These are phyloP conservation scores for Typhlichthys subterraneus DNA, from an alignment of 2,797 vertebrate genomes.

Conservation along the genomic window DNA sequence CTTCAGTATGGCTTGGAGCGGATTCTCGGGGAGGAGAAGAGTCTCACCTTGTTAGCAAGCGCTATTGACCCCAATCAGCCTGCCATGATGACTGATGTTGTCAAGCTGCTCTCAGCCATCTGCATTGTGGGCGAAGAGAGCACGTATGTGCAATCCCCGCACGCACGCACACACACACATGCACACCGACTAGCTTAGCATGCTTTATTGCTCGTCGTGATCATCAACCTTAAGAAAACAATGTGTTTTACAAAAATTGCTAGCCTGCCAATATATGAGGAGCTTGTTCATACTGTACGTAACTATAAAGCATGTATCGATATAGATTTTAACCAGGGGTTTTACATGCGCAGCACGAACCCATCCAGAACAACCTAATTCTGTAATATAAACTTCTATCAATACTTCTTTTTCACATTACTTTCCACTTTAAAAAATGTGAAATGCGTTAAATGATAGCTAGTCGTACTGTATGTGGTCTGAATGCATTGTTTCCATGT, in stretches of 20 bases:
- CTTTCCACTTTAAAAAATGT: no score
- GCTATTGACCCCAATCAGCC: slow-evolving; percentile 89
- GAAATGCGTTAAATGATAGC: neutral
- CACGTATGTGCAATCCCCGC: slow-evolving; percentile 80
- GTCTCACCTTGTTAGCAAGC: slow-evolving; percentile 87
- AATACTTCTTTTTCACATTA: neutral
- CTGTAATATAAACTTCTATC: no score
- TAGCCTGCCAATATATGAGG: no score
- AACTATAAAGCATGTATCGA: no score
- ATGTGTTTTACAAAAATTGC: no score
- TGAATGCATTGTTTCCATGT: slow-evolving; percentile 25
- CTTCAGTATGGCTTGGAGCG: slow-evolving; percentile 93
- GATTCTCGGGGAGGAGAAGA: slow-evolving; percentile 93
- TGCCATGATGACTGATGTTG: slow-evolving; percentile 94
- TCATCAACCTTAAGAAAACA: no score
- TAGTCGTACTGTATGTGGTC: neutral
- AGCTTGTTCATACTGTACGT: no score
- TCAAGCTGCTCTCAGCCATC: slow-evolving; percentile 95
- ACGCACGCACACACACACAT: slow-evolving; percentile 11
- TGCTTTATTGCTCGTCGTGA: neutral
- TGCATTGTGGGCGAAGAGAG: slow-evolving; percentile 98
- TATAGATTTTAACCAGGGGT: no score
- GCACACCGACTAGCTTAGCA: neutral
- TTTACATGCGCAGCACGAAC: no score
- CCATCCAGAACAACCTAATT: no score